These are phyloP conservation scores for Allygus modestus DNA, from an alignment of 2,888 invertebrate species.

Conservation along the genomic window DNA sequence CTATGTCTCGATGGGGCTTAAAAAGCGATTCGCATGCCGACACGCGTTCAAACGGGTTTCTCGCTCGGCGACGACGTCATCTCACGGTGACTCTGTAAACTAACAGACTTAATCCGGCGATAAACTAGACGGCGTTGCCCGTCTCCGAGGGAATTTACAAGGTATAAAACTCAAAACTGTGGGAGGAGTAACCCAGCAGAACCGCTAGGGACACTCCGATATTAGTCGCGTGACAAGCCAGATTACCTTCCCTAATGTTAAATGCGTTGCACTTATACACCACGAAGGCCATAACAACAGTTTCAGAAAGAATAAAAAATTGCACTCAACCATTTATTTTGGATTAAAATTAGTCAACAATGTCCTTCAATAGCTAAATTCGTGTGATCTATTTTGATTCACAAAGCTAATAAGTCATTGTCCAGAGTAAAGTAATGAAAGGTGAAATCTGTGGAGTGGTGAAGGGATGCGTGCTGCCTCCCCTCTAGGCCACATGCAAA, in stretches of 20 bases:
- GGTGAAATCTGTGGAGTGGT: constrained; percentile 45
- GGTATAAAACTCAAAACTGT: not conserved
- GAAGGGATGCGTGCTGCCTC: constrained; percentile 49
- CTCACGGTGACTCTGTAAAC: not conserved
- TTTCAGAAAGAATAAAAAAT: no score
- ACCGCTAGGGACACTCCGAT: no score
- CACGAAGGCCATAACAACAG: no score
- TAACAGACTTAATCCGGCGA: constrained; percentile 2
- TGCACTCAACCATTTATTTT: no score
- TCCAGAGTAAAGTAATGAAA: constrained; percentile 38
- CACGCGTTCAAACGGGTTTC: constrained; percentile 8
- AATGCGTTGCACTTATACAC: no score
- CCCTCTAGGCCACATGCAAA: constrained; percentile 50
- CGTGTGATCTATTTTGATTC: not conserved
- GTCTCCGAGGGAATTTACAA: not conserved
- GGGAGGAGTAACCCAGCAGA: not conserved
- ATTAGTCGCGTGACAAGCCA: no score
- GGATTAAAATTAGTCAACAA: no score
- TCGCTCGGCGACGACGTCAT: not conserved
- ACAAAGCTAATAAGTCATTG: constrained; percentile 30
- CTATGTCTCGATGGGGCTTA: constrained; percentile 32
- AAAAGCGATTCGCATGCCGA: constrained; percentile 43
- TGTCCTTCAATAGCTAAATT: no score
- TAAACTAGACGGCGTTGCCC: not conserved
- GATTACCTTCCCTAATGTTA: no score